Evolutionary conservation across 2,888 invertebrate genomes (phyloP), one percentile per base, ranked within the genome.

Genomic region (Synergus itoensis): DNA sequence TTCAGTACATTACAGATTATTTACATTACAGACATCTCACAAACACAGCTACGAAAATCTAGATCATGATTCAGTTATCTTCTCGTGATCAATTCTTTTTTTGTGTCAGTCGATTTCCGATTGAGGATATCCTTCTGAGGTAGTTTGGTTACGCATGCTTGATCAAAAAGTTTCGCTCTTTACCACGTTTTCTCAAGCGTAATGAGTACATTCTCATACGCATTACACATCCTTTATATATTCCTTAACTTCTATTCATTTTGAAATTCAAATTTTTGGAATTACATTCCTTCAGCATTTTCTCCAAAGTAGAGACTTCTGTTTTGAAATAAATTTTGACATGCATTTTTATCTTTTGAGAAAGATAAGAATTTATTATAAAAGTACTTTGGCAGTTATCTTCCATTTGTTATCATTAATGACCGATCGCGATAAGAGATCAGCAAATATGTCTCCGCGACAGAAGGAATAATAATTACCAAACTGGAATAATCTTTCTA

Each of bases 71-170:
- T 7, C 48, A 48, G 48, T 16, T 16, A 48, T 48, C 48, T n/a
- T 11, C 16, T 48, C 48, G 36, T 7, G n/a, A 48, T 16, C 7
- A 48, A 43, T 43, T n/a, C 4, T 36, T 48, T 48, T 48, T 48
- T 48, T 48, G 48, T 48, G 7, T 16, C 7, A 48, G 16, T 48
- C 36, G 3, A 63, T 43, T 45, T 41, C 14, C 21, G 28, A 45
- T 45, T 21, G 67, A 12, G 67, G 67, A 45, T 67, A 21, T 67
- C 67, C 45, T 45, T 45, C 67, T 43, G 28, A 28, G 21, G 36
- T 63, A 28, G 4, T 11, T 63, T 28, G 14, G 45, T 21, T 67
- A 16, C 64, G 40, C 43, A 67, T 45, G 36, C n/a, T 40, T 28
- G 8, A 45, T 48, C 28, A 18, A 48, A 63, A 40, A 69, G 18